Percentiles rank a stretch among this genome's conserved stretches.
phyloP scores from a whole-genome alignment of 1,140 invertebrate genomes.

The Bombus picipes region DNA sequence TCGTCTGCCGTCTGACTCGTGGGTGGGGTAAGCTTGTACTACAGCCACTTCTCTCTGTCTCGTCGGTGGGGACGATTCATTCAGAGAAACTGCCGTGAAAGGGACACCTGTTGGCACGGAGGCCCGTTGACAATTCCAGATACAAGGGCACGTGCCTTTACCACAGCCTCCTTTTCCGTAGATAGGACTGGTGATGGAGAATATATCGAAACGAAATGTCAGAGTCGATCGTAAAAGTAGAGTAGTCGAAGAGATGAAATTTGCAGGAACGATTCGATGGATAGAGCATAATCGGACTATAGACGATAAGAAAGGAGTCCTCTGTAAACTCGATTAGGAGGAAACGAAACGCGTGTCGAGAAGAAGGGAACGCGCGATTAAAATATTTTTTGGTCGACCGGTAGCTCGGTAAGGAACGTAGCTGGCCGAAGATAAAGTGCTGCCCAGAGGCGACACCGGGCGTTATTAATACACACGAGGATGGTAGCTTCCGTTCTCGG shows the following conservation, averaged over 20 bases:
- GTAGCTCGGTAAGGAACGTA: slow-evolving; percentile 67
- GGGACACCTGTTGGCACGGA: slow-evolving; percentile 82
- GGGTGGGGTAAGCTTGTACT: slow-evolving; percentile 80
- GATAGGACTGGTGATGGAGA: accelerated
- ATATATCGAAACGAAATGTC: background rate
- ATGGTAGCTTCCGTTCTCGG: slow-evolving; percentile 79
- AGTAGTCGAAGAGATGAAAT: background rate
- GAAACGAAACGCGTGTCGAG: slow-evolving; percentile 16
- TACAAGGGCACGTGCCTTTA: slow-evolving; percentile 69
- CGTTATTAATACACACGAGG: slow-evolving; percentile 82
- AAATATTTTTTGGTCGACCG: slow-evolving; percentile 74
- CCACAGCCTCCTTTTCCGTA: background rate
- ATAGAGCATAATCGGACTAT: background rate
- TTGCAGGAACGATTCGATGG: background rate
- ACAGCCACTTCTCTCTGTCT: slow-evolving; percentile 75
- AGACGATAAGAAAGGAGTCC: background rate
- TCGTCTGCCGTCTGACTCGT: slow-evolving; percentile 80
- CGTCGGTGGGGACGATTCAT: slow-evolving; percentile 81
- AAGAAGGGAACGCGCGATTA: slow-evolving; percentile 73
- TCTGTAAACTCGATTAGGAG: background rate
- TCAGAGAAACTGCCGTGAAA: slow-evolving; percentile 83
- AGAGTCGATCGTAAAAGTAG: background rate
- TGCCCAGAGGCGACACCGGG: slow-evolving; percentile 81
- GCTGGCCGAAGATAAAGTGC: slow-evolving; percentile 79
- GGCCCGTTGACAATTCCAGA: slow-evolving; percentile 79